phyloP scores from a whole-genome alignment of 1,140 invertebrate genomes.

The Bombus turneri region DNA sequence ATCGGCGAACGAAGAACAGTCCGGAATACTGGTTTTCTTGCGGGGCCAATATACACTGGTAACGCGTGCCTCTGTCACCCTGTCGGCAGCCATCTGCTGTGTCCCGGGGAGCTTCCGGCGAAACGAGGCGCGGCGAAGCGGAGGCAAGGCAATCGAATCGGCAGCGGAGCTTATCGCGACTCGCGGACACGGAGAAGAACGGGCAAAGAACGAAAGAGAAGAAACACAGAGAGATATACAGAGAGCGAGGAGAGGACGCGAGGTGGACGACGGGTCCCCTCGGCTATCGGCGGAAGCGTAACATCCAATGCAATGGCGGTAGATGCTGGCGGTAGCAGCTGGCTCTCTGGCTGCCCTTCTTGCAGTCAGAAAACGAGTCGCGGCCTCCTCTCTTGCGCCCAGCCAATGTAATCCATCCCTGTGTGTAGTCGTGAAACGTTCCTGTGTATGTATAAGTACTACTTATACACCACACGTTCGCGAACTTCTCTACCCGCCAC shows the following conservation, averaged over 20 bases:
- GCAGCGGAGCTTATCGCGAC: constrained; percentile 44
- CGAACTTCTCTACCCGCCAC: background rate
- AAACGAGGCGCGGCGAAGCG: constrained; percentile 32
- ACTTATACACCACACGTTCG: background rate
- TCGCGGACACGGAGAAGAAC: constrained; percentile 18
- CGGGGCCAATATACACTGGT: constrained; percentile 56
- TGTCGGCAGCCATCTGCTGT: constrained; percentile 65
- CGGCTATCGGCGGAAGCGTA: constrained; percentile 56
- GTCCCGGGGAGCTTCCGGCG: constrained; percentile 52
- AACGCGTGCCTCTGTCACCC: constrained; percentile 69
- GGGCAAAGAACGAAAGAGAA: constrained; percentile 17
- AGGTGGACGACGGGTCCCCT: constrained; percentile 20
- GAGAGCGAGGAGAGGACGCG: background rate
- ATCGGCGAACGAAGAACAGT: constrained; percentile 19
- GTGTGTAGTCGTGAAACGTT: background rate
- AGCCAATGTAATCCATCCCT: constrained; percentile 8
- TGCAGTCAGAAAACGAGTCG: constrained; percentile 45
- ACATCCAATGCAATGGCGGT: constrained; percentile 58
- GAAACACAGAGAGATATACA: constrained; percentile 23
- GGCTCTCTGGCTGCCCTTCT: constrained; percentile 49
- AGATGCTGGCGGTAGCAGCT: constrained; percentile 53
- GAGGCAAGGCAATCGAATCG: constrained; percentile 54
- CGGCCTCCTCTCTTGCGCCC: constrained; percentile 28
- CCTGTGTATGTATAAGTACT: background rate
- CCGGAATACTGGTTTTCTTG: constrained; percentile 61